phyloP scores from a whole-genome alignment of 64 coral and sea anemone species.

The Pocillopora damicornis region DNA sequence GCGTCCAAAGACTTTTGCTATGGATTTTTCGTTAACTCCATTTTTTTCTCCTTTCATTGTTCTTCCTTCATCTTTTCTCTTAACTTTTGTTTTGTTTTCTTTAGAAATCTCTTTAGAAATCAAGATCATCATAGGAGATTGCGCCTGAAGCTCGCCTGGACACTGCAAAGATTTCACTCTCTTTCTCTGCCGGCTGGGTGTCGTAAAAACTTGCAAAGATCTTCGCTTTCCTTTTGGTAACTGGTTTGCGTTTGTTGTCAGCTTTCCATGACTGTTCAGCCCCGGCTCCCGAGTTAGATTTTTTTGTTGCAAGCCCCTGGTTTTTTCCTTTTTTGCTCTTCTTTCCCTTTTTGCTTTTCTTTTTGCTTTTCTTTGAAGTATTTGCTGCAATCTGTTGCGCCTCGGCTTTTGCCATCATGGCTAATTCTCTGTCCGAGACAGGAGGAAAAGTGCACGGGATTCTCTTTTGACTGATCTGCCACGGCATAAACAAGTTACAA shows the following conservation, averaged over 20 bases:
- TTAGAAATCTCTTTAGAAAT: neutral
- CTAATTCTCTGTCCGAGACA: conserved; percentile 40
- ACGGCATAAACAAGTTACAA: conserved; percentile 60
- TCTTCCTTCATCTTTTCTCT: neutral
- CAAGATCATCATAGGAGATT: conserved; percentile 15
- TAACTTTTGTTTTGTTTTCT: neutral
- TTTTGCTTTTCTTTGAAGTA: conserved; percentile 48
- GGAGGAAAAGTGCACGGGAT: conserved; percentile 83
- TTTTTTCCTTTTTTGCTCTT: conserved; percentile 50
- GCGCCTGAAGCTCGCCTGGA: conserved; percentile 3
- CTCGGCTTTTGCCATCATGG: neutral
- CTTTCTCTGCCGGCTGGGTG: conserved; percentile 15
- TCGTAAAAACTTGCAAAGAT: conserved; percentile 28
- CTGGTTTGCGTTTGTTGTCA: neutral
- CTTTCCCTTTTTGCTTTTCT: conserved; percentile 56
- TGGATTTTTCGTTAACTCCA: too few relatives aligned
- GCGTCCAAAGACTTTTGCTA: too few relatives aligned
- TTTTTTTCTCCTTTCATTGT: neutral
- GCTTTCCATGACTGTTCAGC: neutral
- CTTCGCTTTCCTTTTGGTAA: neutral
- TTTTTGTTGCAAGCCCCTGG: neutral
- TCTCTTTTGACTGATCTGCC: conserved; percentile 58
- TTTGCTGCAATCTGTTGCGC: neutral
- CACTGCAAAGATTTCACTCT: conserved; percentile 37
- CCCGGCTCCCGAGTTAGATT: neutral